A percentile compares a stretch with the other conserved stretches of the same genome.
Evolutionary conservation across 2,888 invertebrate species (phyloP).

Genomic region (Eupsilia transversa): DNA sequence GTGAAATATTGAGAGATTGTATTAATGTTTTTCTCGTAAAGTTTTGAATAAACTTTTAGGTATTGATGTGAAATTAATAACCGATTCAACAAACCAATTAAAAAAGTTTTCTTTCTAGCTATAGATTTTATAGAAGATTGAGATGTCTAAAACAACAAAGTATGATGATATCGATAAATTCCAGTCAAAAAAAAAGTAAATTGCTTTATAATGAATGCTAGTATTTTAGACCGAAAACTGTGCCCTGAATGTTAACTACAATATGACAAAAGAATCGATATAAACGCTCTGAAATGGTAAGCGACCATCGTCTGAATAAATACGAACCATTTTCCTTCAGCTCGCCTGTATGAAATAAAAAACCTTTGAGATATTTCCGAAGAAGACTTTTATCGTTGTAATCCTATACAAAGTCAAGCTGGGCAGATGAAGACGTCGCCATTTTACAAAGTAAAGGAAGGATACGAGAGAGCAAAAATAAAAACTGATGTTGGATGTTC

Average conservation of each 20-base stretch:
- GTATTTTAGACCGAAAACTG: slow-evolving; percentile 24
- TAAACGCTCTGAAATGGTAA: slow-evolving; percentile 40
- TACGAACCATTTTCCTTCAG: slow-evolving; percentile 44
- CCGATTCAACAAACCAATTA: neutral
- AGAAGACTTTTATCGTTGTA: slow-evolving; percentile 75
- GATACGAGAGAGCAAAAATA: slow-evolving; percentile 63
- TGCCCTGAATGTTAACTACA: slow-evolving; percentile 27
- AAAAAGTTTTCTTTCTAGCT: too few relatives aligned
- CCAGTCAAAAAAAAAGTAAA: slow-evolving; percentile 17
- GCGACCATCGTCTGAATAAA: slow-evolving; percentile 51
- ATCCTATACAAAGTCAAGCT: slow-evolving; percentile 74
- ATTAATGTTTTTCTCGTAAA: slow-evolving; percentile 9
- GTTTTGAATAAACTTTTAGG: slow-evolving; percentile 3
- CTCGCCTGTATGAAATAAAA: slow-evolving; percentile 57
- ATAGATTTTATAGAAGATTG: neutral
- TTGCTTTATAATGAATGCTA: slow-evolving; percentile 36
- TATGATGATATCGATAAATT: slow-evolving; percentile 10
- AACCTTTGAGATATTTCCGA: slow-evolving; percentile 68
- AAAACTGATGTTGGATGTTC: slow-evolving; percentile 43
- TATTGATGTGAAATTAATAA: neutral
- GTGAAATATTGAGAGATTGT: slow-evolving; percentile 36
- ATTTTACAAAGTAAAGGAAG: slow-evolving; percentile 72
- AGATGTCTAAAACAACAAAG: neutral
- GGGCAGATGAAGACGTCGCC: slow-evolving; percentile 65
- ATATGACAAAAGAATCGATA: slow-evolving; percentile 41